These are phyloP conservation scores for Xiphias gladius DNA, from an alignment of 2,113 vertebrate genomes.

Conservation along the genomic window DNA sequence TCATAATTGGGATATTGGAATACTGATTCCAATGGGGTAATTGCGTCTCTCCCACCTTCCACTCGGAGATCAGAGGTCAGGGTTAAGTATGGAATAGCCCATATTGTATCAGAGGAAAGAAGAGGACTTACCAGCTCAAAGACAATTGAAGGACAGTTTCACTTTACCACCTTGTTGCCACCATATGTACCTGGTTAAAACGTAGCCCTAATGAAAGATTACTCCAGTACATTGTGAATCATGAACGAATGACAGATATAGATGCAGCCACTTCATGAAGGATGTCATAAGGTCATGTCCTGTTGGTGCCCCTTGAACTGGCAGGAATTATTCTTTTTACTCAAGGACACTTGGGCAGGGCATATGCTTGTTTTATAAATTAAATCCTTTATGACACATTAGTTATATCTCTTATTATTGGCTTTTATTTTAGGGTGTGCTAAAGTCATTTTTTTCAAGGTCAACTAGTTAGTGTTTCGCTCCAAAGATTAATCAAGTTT, in stretches of 20 bases:
- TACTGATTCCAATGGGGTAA: constrained; percentile 29
- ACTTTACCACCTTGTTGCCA: background rate
- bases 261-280: background rate
- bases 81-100: constrained; percentile 15
- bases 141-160: constrained; percentile 12
- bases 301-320: background rate
- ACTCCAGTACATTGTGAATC: background rate
- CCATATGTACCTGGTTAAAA: background rate
- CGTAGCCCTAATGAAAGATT: background rate
- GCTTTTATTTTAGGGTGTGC: background rate
- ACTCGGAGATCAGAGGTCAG: constrained; percentile 36
- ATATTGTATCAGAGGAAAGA: constrained; percentile 1
- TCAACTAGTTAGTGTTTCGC: background rate
- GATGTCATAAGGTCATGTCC: background rate
- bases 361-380: constrained; percentile 16
- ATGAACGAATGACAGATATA: background rate
- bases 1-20: background rate
- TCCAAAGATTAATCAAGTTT: constrained; percentile 32
- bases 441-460: constrained; percentile 14
- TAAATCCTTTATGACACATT: constrained; percentile 1
- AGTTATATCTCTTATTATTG: constrained; percentile 10
- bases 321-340: constrained; percentile 3
- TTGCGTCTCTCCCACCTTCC: constrained; percentile 47
- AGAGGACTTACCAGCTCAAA: constrained; percentile 25
- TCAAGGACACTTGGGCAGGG: constrained; percentile 18